phyloP scores from a whole-genome alignment of 2,797 vertebrate genomes.

The Natrix natrix region DNA sequence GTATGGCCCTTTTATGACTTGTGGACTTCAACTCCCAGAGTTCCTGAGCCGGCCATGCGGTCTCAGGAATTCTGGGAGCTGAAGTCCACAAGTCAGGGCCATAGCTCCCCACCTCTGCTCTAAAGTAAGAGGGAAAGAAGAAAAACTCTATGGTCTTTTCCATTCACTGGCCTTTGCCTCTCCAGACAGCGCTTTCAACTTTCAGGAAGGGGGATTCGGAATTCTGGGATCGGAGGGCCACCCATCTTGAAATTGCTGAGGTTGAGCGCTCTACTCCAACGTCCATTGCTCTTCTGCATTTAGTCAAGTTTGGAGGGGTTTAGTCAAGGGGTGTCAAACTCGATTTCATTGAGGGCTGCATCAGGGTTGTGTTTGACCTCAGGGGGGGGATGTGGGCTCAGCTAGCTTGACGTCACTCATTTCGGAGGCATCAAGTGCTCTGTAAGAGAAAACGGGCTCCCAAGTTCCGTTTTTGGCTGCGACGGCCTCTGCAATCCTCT shows the following conservation, averaged over 20 bases:
- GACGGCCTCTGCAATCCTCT: too few relatives aligned
- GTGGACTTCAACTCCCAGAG: neutral
- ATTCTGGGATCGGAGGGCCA: neutral
- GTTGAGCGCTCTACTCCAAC: neutral
- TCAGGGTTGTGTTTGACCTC: too few relatives aligned
- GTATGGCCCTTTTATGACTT: neutral
- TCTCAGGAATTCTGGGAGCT: neutral
- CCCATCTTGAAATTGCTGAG: neutral
- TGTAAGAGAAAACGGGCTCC: too few relatives aligned
- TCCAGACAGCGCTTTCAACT: neutral
- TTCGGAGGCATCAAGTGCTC: too few relatives aligned
- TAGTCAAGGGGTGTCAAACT: too few relatives aligned
- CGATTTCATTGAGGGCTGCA: too few relatives aligned
- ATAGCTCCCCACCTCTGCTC: neutral
- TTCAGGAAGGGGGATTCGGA: neutral
- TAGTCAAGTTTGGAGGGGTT: neutral
- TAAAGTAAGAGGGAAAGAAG: neutral
- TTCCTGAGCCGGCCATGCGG: neutral
- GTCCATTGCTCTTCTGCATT: neutral
- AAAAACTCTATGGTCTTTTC: neutral
- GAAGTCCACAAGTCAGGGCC: neutral
- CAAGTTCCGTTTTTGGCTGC: too few relatives aligned
- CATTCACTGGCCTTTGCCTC: neutral
- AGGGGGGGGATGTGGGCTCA: too few relatives aligned
- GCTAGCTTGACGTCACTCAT: too few relatives aligned